Conservation (phyloP, 2,888 invertebrate species). For the Argyresthia goedartella region DNA sequence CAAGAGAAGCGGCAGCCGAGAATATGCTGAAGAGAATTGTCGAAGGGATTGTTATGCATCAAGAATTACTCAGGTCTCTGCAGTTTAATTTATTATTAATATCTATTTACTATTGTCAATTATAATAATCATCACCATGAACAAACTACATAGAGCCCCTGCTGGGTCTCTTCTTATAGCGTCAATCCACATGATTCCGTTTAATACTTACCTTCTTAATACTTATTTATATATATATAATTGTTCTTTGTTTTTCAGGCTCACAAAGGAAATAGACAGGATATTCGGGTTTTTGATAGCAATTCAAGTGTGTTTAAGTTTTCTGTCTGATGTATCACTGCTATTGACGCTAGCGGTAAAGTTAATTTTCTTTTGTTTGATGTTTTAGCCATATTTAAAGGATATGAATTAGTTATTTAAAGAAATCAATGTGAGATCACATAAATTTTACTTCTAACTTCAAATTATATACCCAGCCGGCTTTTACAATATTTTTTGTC, state of each 20-base stretch:
- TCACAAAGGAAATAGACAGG: conserved; percentile 43
- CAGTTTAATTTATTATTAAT: neutral
- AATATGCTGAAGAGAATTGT: conserved; percentile 32
- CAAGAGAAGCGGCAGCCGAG: conserved; percentile 25
- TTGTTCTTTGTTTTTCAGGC: conserved; percentile 22
- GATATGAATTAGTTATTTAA: neutral
- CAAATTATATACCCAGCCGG: neutral
- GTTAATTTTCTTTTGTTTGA: neutral
- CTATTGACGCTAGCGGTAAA: conserved; percentile 33
- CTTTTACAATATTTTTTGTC: neutral
- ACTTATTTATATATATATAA: neutral
- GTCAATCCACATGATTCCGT: neutral
- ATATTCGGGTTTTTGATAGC: conserved; percentile 52
- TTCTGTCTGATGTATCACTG: conserved; percentile 40
- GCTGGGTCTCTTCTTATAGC: too few species aligned
- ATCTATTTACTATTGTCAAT: neutral
- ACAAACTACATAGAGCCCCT: too few species aligned
- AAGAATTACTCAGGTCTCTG: conserved; percentile 34
- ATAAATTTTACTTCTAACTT: too few species aligned
- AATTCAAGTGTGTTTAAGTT: conserved; percentile 46
- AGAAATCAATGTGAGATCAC: neutral
- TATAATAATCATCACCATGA: neutral
- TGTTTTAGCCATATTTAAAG: too few species aligned
- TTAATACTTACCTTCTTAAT: neutral
- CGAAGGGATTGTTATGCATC: conserved; percentile 52